Base-by-base conservation (phyloP, 92 coral and sea anemone species). In the Pocillopora meandrina region DNA sequence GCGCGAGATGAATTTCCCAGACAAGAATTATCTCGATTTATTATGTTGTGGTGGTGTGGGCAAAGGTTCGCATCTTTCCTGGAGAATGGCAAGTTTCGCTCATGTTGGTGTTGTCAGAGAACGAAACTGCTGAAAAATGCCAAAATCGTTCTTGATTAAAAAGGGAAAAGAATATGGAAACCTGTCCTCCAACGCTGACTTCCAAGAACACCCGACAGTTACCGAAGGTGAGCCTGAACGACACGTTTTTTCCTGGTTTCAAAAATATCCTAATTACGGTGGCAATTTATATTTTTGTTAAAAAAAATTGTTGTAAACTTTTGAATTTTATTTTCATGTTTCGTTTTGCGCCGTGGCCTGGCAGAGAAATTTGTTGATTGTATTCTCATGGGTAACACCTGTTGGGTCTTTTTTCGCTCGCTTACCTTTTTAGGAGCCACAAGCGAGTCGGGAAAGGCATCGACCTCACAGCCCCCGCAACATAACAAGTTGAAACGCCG, bases 61-160 rank as follows among this genome's bases (percentile, higher is more conserved):
- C 63, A 70, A 82, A 13, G 73, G 67, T 61, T 67, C 68, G 76
- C 12, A 72, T 61, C 80, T 90, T 78, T 79, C 72, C 85, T 55
- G 88, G 80, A 63, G 80, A 82, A 82, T 79, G 80, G 83, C 79
- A 63, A 83, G 84, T n/a, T 77, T 84, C 60, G 89, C 68, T 14
- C 82, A 87, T 89, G 92, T 71, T 81, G 90, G 76, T 80, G 82
- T 61, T 83, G 87, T 59, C 76, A 74, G 87, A 62, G 80, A 81
- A 74, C 63, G 60, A 34, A 65, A 91, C 70, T 76, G 78, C 87
- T 74, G 85, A 91, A 90, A 87, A 81, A 97, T 97, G 99, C 99
- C 99, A 81, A 97, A 93, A 85, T 95, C 98, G 80, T 97, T 97
- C 91, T 85, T 97, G 92, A 97, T 97, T 79, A 97, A 95, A 86